phyloP scores from a whole-genome alignment of 2,888 invertebrate genomes.

The Teleogryllus oceanicus region DNA sequence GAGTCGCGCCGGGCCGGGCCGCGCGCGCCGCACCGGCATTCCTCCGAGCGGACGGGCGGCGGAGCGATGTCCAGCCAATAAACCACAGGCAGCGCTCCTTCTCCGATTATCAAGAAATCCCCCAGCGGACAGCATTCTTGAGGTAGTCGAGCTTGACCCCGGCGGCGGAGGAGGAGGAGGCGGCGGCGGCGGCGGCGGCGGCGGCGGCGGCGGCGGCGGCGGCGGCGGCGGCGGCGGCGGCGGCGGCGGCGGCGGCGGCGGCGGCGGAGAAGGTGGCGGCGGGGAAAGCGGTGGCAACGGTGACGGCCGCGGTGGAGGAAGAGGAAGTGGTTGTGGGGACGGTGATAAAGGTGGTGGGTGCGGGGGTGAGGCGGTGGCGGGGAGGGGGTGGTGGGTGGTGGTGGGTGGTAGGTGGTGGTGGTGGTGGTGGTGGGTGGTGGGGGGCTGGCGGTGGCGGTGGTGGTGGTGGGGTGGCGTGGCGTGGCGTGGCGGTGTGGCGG shows the following conservation, averaged over 20 bases:
- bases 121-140: not conserved
- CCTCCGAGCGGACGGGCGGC: not conserved
- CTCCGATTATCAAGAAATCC: not conserved
- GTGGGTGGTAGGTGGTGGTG: not conserved
- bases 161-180: not conserved
- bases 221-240: too few species aligned
- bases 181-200: not conserved
- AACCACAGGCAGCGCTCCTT: not conserved
- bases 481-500: not conserved
- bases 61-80: not conserved
- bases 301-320: not conserved
- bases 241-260: too few species aligned
- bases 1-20: too few species aligned
- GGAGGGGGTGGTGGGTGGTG: too few species aligned
- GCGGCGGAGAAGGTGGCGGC: too few species aligned
- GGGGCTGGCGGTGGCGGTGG: too few species aligned
- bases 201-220: too few species aligned
- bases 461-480: too few species aligned
- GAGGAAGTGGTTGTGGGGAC: too few species aligned
- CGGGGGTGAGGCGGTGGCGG: not conserved
- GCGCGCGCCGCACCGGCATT: too few species aligned
- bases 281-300: not conserved
- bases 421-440: too few species aligned
- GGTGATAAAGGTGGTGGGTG: too few species aligned
- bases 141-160: constrained; percentile 4